These are phyloP conservation scores for Poeciliopsis gracilis DNA, from an alignment of 2,797 vertebrate genomes.

Conservation along the genomic window DNA sequence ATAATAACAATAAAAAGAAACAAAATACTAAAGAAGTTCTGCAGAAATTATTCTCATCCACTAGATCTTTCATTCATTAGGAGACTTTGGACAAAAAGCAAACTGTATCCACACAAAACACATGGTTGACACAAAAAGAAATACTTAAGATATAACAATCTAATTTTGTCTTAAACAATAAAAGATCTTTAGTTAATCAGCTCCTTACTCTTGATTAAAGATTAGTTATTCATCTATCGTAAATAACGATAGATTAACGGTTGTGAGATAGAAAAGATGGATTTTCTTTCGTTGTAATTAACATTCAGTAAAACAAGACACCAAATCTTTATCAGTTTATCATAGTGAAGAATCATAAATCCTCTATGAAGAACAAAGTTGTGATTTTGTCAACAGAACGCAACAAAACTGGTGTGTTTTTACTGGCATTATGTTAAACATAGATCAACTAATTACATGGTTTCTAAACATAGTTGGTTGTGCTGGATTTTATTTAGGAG, in stretches of 20 bases:
- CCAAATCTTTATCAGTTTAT: background rate
- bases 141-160: background rate
- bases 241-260: background rate
- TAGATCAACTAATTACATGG: background rate
- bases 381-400: background rate
- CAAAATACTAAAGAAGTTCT: background rate
- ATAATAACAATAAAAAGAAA: background rate
- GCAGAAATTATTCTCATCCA: background rate
- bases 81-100: background rate
- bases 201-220: background rate
- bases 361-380: background rate
- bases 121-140: background rate
- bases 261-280: background rate
- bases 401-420: background rate
- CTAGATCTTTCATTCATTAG: background rate
- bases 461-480: background rate
- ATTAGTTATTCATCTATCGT: background rate
- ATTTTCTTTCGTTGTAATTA: background rate
- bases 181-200: slow-evolving; percentile 1
- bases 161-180: background rate
- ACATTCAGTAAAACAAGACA: slow-evolving; percentile 4
- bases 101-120: background rate
- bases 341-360: background rate
- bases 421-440: background rate
- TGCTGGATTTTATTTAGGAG: background rate